phyloP scores from a whole-genome alignment of 2,888 invertebrate genomes.

The Hofmannophila pseudospretella region DNA sequence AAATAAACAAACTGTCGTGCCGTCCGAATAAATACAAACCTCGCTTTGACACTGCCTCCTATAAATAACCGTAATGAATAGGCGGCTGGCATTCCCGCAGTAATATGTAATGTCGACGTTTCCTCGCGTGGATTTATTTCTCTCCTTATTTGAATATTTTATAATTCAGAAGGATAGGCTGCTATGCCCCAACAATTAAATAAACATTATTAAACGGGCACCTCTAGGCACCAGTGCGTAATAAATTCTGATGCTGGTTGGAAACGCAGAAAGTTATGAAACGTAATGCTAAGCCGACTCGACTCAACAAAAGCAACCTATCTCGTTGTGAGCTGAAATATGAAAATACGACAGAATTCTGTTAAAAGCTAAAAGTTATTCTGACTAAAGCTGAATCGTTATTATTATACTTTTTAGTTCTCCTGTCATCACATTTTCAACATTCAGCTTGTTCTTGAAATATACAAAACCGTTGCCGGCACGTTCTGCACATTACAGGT shows the following conservation, averaged over 20 bases:
- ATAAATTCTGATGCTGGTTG: conserved; percentile 13
- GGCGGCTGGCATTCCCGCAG: conserved; percentile 62
- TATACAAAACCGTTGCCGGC: no score
- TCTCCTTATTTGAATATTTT: conserved; percentile 67
- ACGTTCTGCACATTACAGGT: no score
- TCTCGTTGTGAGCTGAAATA: not conserved
- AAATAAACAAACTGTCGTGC: conserved; percentile 67
- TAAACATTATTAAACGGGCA: conserved; percentile 25
- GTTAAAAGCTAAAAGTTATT: no score
- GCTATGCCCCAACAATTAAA: conserved; percentile 34
- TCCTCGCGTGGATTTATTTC: conserved; percentile 65
- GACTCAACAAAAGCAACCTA: no score
- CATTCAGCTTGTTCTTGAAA: no score
- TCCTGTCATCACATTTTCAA: no score
- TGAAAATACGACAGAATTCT: not conserved
- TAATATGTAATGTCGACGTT: conserved; percentile 68
- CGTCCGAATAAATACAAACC: conserved; percentile 70
- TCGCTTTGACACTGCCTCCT: conserved; percentile 69
- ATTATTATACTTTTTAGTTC: no score
- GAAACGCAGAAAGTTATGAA: conserved; percentile 5
- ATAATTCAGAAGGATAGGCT: conserved; percentile 56
- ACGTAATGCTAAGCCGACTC: conserved; percentile 1
- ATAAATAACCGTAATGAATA: conserved; percentile 76
- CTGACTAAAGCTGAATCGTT: no score
- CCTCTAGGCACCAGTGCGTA: conserved; percentile 6